Percentiles rank a stretch among this genome's conserved stretches.
phyloP scores from a whole-genome alignment of 2,113 vertebrate species.

The Aphyosemion australe region DNA sequence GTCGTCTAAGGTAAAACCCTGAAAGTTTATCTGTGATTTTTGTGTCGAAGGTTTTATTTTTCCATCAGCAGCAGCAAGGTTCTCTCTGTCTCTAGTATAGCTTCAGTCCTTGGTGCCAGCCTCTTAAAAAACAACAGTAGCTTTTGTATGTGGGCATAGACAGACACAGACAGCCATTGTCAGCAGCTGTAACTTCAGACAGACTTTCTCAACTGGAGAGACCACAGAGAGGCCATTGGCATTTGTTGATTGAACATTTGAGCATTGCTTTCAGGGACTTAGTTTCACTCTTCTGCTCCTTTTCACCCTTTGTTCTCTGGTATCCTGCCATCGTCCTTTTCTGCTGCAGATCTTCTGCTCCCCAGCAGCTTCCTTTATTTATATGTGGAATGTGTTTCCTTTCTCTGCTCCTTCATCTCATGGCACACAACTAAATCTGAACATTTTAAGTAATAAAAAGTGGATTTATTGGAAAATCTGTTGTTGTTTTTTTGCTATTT shows the following conservation, averaged over 20 bases:
- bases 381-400: no score
- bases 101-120: constrained; percentile 47
- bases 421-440: no score
- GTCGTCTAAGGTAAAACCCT: background rate
- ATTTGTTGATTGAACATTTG: constrained; percentile 40
- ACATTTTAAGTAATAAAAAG: no score
- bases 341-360: background rate
- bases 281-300: constrained; percentile 54
- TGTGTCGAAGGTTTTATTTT: background rate
- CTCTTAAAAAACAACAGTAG: constrained; percentile 53
- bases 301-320: constrained; percentile 56
- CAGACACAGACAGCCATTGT: constrained; percentile 66
- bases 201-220: constrained; percentile 62
- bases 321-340: constrained; percentile 15
- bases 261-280: constrained; percentile 42
- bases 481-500: no score
- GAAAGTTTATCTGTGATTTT: background rate
- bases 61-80: constrained; percentile 3
- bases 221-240: constrained; percentile 40
- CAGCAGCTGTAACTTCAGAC: constrained; percentile 64
- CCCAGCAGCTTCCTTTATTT: no score
- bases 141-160: constrained; percentile 56
- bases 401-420: no score
- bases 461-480: no score
- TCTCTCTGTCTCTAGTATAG: constrained; percentile 21